Evolutionary conservation across 2,797 vertebrate genomes (phyloP).

Genomic region (Anguilla marmorata): DNA sequence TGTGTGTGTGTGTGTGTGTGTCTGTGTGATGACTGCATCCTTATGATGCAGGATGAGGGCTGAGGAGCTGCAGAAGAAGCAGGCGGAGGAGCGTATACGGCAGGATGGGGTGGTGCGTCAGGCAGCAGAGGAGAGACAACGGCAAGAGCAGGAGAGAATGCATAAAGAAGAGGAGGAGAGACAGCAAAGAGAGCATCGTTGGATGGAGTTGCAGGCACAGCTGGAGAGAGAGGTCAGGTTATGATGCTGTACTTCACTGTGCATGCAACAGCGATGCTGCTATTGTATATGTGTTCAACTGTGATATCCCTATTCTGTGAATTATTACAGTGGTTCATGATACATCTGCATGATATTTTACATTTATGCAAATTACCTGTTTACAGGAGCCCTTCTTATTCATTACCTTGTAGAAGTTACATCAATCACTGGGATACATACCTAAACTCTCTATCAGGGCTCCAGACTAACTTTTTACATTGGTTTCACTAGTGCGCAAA

Average conservation of each 20-base stretch:
- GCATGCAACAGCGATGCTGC: constrained; percentile 1
- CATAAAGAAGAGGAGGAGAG: constrained; percentile 76
- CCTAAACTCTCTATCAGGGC: too few relatives aligned
- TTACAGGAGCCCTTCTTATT: too few relatives aligned
- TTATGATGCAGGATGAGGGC: constrained; percentile 72
- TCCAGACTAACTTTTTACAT: too few relatives aligned
- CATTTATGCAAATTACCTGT: too few relatives aligned
- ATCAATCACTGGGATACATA: too few relatives aligned
- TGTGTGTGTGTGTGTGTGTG: constrained; percentile 20
- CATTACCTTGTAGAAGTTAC: too few relatives aligned
- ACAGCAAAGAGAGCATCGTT: constrained; percentile 75
- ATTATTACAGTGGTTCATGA: too few relatives aligned
- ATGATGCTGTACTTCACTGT: background rate
- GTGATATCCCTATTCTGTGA: background rate
- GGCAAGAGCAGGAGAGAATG: constrained; percentile 74
- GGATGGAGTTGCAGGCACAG: constrained; percentile 84
- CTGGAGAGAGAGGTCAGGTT: constrained; percentile 84
- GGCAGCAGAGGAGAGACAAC: constrained; percentile 78
- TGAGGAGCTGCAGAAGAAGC: constrained; percentile 84
- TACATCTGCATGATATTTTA: too few relatives aligned
- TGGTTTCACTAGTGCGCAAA: too few relatives aligned
- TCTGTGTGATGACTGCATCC: constrained; percentile 3
- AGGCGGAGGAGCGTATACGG: constrained; percentile 74
- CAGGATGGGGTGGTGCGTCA: constrained; percentile 74
- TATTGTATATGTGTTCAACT: background rate